A percentile compares a stretch with the other conserved stretches of the same genome.
Evolutionary conservation across 30 jellyfish, hydroid and myxozoan genomes (phyloP).

Genomic region (Turritopsis dohrnii): DNA sequence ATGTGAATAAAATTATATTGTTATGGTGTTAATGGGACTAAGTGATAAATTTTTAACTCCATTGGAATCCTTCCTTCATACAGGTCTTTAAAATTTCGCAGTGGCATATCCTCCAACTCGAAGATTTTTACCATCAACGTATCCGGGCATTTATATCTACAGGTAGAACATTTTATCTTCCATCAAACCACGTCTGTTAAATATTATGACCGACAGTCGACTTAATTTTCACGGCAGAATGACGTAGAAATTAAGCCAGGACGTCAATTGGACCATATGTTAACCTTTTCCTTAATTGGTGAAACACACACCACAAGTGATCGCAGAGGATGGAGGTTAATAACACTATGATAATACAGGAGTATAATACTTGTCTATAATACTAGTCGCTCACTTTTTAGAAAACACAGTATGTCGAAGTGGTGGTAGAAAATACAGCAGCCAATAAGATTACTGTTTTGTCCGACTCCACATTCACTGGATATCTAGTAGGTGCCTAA

Average conservation of each 20-base stretch:
- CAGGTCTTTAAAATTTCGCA: background rate
- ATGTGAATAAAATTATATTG: too few species aligned
- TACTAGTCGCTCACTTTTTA: background rate
- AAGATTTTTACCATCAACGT: conserved; percentile 1
- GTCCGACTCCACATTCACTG: conserved; percentile 68
- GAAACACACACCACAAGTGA: too few species aligned
- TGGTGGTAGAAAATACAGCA: conserved; percentile 55
- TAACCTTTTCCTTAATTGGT: too few species aligned
- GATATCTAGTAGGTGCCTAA: conserved; percentile 67
- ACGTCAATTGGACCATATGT: too few species aligned
- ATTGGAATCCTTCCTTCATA: background rate
- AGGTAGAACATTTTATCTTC: background rate
- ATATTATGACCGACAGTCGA: background rate
- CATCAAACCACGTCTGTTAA: background rate
- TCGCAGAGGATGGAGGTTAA: too few species aligned
- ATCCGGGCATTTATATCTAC: background rate
- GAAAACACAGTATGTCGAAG: conserved; percentile 68
- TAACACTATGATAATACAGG: too few species aligned
- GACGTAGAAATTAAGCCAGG: too few species aligned
- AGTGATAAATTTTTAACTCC: too few species aligned
- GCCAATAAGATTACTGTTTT: conserved; percentile 41
- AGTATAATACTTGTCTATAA: too few species aligned
- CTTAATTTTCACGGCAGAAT: too few species aligned
- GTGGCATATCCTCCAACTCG: conserved; percentile 6
- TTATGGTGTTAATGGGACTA: too few species aligned